Percentiles rank a stretch among this genome's conserved stretches.
Conservation (phyloP, 2,888 invertebrate species). For the Neoascia interrupta region DNA sequence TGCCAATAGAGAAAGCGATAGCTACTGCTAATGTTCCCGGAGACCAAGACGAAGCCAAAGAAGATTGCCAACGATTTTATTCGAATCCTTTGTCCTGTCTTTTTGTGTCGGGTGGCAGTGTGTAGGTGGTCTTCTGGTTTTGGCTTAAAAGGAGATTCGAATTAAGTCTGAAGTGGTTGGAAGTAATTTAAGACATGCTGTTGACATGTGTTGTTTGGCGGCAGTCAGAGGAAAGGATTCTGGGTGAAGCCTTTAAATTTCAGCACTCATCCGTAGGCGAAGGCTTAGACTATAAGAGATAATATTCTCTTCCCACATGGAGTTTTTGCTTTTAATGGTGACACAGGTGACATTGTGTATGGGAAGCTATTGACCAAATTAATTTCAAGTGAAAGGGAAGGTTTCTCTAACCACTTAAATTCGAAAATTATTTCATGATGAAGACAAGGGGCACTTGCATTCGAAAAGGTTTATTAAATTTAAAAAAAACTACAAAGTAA, state of each 20-base stretch:
- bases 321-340: too few relatives aligned
- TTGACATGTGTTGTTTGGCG: conserved; percentile 60
- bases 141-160: conserved; percentile 46
- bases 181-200: conserved; percentile 51
- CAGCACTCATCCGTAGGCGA: conserved; percentile 1
- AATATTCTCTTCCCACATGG: too few relatives aligned
- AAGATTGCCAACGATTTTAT: conserved; percentile 33
- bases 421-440: too few relatives aligned
- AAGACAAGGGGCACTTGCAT: too few relatives aligned
- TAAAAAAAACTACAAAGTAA: too few relatives aligned
- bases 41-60: conserved; percentile 10
- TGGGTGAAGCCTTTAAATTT: conserved; percentile 18
- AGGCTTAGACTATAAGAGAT: not conserved
- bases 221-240: conserved; percentile 31
- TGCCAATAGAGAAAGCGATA: conserved; percentile 45
- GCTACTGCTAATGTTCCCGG: conserved; percentile 25
- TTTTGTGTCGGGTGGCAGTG: conserved; percentile 6
- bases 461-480: too few relatives aligned
- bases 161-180: conserved; percentile 52
- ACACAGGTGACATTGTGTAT: too few relatives aligned
- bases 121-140: conserved; percentile 3
- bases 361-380: conserved; percentile 28
- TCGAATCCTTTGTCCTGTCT: conserved; percentile 18
- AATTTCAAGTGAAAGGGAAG: conserved; percentile 9
- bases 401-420: conserved; percentile 11